Percentiles rank a stretch among this genome's conserved stretches.
These are phyloP conservation scores for Ochotona princeps DNA, from an alignment of 2,113 vertebrate genomes.

Conservation along the genomic window DNA sequence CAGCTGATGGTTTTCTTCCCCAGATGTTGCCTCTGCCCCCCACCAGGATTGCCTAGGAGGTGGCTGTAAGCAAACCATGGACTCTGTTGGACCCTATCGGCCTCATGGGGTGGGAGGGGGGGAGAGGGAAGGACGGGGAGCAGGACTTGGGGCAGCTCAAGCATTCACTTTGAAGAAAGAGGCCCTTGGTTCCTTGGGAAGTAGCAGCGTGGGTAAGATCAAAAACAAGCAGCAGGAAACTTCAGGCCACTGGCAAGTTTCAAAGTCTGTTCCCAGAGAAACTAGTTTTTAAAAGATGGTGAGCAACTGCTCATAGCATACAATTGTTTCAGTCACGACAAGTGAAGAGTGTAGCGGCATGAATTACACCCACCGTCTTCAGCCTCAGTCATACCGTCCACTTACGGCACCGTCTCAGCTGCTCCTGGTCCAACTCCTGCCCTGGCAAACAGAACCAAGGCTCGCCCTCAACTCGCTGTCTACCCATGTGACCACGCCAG, in stretches of 20 bases:
- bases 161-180: not conserved
- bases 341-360: not conserved
- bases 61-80: not conserved
- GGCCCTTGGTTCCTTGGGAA: not conserved
- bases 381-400: too few relatives aligned
- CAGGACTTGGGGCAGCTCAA: too few relatives aligned
- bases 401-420: too few relatives aligned
- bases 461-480: fast-evolving
- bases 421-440: not conserved
- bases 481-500: not conserved
- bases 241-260: fast-evolving
- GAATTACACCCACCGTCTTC: too few relatives aligned
- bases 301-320: not conserved
- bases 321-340: not conserved
- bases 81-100: fast-evolving
- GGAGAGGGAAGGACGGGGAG: too few relatives aligned
- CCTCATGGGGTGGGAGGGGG: too few relatives aligned
- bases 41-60: fast-evolving
- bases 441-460: too few relatives aligned
- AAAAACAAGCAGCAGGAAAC: not conserved
- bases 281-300: not conserved
- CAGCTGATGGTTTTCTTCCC: not conserved
- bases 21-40: not conserved
- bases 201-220: too few relatives aligned
- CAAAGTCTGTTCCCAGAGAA: not conserved